Conservation (phyloP, 1,140 invertebrate genomes). For the Listronotus bonariensis region DNA sequence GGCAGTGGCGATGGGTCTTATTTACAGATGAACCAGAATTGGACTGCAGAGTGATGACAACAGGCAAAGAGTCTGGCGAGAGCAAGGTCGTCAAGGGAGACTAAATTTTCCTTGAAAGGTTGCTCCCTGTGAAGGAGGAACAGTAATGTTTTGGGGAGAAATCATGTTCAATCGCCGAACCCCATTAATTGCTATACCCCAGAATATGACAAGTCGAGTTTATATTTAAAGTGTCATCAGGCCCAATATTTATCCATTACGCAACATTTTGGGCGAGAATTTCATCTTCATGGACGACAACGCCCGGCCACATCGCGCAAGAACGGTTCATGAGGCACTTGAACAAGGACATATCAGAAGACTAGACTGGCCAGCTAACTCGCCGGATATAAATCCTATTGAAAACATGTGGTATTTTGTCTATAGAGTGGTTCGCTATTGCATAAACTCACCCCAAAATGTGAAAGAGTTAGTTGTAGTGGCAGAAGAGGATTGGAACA, state of each 20-base stretch:
- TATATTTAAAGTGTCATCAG: conserved; percentile 21
- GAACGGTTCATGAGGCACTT: conserved; percentile 15
- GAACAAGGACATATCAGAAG: conserved; percentile 10
- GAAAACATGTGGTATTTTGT: conserved; percentile 18
- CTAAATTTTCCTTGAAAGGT: conserved; percentile 21
- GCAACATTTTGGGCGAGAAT: conserved; percentile 6
- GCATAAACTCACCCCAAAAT: neutral
- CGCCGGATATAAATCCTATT: conserved; percentile 17
- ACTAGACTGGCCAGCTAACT: conserved; percentile 5
- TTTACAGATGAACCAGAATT: conserved; percentile 23
- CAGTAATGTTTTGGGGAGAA: conserved; percentile 13
- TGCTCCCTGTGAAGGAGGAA: conserved; percentile 57
- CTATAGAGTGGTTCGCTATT: conserved; percentile 2
- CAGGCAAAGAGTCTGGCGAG: conserved; percentile 13
- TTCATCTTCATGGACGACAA: conserved; percentile 17
- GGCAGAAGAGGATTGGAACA: conserved; percentile 14
- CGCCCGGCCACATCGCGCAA: conserved; percentile 6
- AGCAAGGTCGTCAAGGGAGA: conserved; percentile 8
- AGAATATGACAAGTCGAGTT: conserved; percentile 23
- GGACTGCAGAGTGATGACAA: conserved; percentile 14
- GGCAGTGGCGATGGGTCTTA: conserved; percentile 21
- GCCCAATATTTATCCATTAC: conserved; percentile 19
- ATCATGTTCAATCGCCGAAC: conserved; percentile 13
- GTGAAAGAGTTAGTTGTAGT: neutral
- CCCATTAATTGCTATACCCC: conserved; percentile 11